phyloP scores from a whole-genome alignment of 2,113 vertebrate species.

The Toxostoma redivivum region DNA sequence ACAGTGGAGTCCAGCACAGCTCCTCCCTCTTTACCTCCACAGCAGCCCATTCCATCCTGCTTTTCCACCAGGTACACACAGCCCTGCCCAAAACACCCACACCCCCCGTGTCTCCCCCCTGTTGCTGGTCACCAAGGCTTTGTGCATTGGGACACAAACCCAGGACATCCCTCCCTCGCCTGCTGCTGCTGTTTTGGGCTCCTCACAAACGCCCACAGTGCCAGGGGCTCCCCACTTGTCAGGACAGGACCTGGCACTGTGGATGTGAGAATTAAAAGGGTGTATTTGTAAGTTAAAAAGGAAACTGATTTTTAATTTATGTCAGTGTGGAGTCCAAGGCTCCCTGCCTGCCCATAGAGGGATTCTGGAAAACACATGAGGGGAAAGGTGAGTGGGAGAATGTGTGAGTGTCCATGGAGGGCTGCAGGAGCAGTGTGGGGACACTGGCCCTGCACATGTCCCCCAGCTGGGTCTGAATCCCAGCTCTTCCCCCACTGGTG shows the following conservation, averaged over 20 bases:
- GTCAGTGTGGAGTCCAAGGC: not conserved
- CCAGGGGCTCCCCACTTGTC: conserved; percentile 43
- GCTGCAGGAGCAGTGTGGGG: not conserved
- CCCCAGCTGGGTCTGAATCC: not conserved
- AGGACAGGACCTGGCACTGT: conserved; percentile 23
- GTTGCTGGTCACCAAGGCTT: not conserved
- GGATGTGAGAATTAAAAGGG: conserved; percentile 6
- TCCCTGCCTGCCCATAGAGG: not conserved
- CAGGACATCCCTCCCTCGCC: not conserved
- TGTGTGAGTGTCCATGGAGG: rapidly evolving
- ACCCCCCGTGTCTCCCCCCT: not conserved
- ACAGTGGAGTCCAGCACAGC: rapidly evolving
- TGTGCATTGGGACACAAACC: not conserved
- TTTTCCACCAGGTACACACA: not conserved
- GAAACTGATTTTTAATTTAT: not conserved
- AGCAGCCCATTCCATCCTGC: not conserved
- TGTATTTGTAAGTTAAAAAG: conserved; percentile 4
- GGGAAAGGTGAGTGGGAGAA: not conserved
- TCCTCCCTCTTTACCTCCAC: rapidly evolving
- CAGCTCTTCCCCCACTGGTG: not conserved
- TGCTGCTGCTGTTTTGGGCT: not conserved
- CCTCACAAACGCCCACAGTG: not conserved
- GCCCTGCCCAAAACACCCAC: not conserved
- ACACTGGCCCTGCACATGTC: not conserved
- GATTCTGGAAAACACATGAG: not conserved